These are phyloP conservation scores for Hipposideros larvatus DNA, from an alignment of 2,797 vertebrate genomes.

Conservation along the genomic window DNA sequence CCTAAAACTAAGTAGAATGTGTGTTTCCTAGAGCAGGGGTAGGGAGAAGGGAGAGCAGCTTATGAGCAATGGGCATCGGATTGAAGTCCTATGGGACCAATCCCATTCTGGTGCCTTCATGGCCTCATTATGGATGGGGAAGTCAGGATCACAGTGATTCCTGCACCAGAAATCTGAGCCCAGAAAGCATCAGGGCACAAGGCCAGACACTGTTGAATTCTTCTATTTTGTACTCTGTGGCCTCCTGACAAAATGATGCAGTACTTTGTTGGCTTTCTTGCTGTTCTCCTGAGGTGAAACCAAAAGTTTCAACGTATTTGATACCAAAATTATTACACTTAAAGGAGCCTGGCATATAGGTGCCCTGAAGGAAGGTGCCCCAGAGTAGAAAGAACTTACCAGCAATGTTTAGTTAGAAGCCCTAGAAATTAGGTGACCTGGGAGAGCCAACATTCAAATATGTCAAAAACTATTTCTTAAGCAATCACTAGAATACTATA, in stretches of 20 bases:
- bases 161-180: background rate
- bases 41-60: background rate
- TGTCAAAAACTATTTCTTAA: conserved; percentile 30
- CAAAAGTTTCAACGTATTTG: conserved; percentile 15
- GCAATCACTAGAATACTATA: background rate
- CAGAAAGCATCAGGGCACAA: background rate
- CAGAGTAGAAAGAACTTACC: background rate
- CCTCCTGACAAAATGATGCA: background rate
- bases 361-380: background rate
- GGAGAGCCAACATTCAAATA: conserved; percentile 18
- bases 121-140: background rate
- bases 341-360: background rate
- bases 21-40: background rate
- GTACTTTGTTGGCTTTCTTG: background rate
- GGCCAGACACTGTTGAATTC: background rate
- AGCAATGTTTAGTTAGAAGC: background rate
- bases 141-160: background rate
- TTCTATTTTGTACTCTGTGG: background rate
- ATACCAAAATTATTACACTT: conserved; percentile 12
- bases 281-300: conserved; percentile 14
- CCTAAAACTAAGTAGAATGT: background rate
- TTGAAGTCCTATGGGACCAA: background rate
- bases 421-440: background rate
- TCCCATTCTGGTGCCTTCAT: background rate
- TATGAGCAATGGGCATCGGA: background rate